Evolutionary conservation across 1,140 invertebrate genomes (phyloP), one percentile per base, ranked within the genome.

Genomic region (Adelges cooleyi): DNA sequence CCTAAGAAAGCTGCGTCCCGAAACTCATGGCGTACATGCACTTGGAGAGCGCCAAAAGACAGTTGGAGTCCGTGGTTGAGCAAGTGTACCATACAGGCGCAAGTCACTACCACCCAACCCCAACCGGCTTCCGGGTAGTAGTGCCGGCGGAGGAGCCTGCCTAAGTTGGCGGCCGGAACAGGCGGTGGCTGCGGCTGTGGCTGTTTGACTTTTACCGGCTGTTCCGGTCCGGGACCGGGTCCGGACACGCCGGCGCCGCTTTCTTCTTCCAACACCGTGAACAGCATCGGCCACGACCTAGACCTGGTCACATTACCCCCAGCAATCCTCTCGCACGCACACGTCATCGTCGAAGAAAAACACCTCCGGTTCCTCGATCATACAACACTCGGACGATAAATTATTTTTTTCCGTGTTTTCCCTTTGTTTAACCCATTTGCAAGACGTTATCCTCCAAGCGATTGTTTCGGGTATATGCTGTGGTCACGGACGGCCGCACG

Each of bases 81-180:
- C 10, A 84, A 72, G 67, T 85, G 81, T n/a, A 83, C 81, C 3
- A 85, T 70, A 23, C 84, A 78, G 5, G 82, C 81, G 27, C 84
- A 85, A 1, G 77, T 77, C 0, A 84, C 78, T 9, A 89, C 80
- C 17, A 86, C 80, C 85, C 86, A 90, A 0, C 87, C 87, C 86
- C 87, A 90, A 2, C 86, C 86, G 2, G 85, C 86, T 70, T 89
- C 86, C 1, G 86, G 86, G 73, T 87, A 88, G 74, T 86, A 87
- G 71, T 87, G 84, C 25, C 83, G 18, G 25, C 56, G 67, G 20
- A 69, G 42, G 17, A 69, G 44, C 25, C 66, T 62, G 15, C 68
- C 54, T 18, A 67, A 20, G 62, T 46, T 50, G 1, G 22, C 49
- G 40, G 40, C 17, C 27, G 27, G 66, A 11, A 6, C 23, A 9